These are phyloP conservation scores for Chloroclysta siterata DNA, from an alignment of 2,888 invertebrate species.

Conservation along the genomic window DNA sequence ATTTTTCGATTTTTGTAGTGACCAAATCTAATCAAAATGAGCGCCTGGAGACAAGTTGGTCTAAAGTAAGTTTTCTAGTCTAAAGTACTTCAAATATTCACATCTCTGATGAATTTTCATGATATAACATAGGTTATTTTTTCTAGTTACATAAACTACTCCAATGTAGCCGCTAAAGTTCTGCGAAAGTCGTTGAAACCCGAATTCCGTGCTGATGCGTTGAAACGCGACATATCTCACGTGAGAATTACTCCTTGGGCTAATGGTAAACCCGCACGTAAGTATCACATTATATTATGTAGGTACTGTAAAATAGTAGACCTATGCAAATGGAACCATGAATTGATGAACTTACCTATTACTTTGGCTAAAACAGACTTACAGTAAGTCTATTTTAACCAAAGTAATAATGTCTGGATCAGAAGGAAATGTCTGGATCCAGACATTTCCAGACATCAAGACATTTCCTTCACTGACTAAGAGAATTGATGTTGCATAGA, in stretches of 20 bases:
- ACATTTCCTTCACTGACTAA: too few relatives aligned
- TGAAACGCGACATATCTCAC: slow-evolving; percentile 89
- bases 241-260: slow-evolving; percentile 95
- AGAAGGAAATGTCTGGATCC: too few relatives aligned
- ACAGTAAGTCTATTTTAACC: too few relatives aligned
- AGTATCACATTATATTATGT: too few relatives aligned
- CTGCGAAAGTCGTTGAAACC: slow-evolving; percentile 92
- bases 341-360: too few relatives aligned
- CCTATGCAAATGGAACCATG: too few relatives aligned
- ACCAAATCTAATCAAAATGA: slow-evolving; percentile 79
- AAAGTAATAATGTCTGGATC: too few relatives aligned
- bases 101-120: not conserved
- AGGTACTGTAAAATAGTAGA: too few relatives aligned
- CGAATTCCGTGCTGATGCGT: slow-evolving; percentile 89
- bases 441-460: too few relatives aligned
- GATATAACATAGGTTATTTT: slow-evolving; percentile 45
- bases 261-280: slow-evolving; percentile 94
- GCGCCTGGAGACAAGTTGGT: slow-evolving; percentile 93
- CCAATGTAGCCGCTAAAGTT: slow-evolving; percentile 95
- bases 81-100: not conserved
- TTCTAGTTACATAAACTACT: slow-evolving; percentile 97
- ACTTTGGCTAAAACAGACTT: too few relatives aligned
- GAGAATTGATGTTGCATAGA: too few relatives aligned
- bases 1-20: slow-evolving; percentile 34
- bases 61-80: slow-evolving; percentile 91